A percentile compares a stretch with the other conserved stretches of the same genome.
Conservation (phyloP, 2,113 vertebrate species). For the Pogona vitticeps region DNA sequence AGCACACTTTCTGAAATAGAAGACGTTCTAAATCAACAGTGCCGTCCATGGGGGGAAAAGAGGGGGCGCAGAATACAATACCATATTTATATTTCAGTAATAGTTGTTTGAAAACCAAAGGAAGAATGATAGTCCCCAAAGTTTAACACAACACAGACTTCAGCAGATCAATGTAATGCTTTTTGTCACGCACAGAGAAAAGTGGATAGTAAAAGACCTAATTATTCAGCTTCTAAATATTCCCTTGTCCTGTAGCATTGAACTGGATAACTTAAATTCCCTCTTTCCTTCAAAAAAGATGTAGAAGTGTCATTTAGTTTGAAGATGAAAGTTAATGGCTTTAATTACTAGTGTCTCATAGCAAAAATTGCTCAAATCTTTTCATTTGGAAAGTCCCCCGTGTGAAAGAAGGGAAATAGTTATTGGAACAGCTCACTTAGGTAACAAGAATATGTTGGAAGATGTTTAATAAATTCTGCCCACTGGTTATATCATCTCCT, state of each 20-base stretch:
- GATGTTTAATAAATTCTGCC: not conserved
- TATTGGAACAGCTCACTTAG: not conserved
- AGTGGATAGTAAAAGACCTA: conserved; percentile 37
- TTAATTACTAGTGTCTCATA: not conserved
- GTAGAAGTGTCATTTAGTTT: not conserved
- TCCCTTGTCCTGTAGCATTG: not conserved
- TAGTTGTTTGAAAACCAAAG: conserved; percentile 55
- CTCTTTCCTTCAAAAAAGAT: conserved; percentile 15
- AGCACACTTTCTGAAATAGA: conserved; percentile 51
- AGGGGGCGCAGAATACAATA: conserved; percentile 20
- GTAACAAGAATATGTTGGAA: not conserved
- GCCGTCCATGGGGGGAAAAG: not conserved
- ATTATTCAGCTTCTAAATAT: not conserved
- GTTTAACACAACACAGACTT: conserved; percentile 19
- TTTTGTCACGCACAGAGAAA: not conserved
- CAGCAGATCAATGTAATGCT: conserved; percentile 37
- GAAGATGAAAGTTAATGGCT: conserved; percentile 10
- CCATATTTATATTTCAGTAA: conserved; percentile 53
- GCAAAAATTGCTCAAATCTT: conserved; percentile 7
- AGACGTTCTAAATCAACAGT: conserved; percentile 45
- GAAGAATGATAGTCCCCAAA: conserved; percentile 38
- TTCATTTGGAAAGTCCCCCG: not conserved
- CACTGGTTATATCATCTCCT: not conserved
- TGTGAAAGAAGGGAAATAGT: conserved; percentile 3
- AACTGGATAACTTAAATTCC: conserved; percentile 8